Evolutionary conservation across 2,113 vertebrate species (phyloP), one percentile per base, ranked within the genome.

Genomic region (Dicentrarchus labrax): DNA sequence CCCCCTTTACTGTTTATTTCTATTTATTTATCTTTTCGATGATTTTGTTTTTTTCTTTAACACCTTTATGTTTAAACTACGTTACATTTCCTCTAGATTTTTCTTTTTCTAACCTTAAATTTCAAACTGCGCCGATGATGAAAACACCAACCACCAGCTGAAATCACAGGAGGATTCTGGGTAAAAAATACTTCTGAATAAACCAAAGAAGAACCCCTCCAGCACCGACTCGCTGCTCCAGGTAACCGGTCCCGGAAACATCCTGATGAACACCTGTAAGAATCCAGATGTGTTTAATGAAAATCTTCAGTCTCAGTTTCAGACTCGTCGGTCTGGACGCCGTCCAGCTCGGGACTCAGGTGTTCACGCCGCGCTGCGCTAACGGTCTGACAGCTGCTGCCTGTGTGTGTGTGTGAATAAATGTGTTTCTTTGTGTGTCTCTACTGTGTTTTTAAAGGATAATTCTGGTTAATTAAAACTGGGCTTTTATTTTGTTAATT

Each of bases 261-360:
- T 30, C 6, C 38, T 43, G 30, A 51, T 21, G 7, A 53, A 36
- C 41, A 61, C 12, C 38, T 54, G 0, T 19, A 9, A 24, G 5
- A 21, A 41, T 83, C 72, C 80, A 83, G 80, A 77, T 80, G 80
- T 69, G 45, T 17, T 4, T 15, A 6, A 39, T 53, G 8, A 38
- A 47, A 2, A 10, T 66, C 19, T 8, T 16, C 21, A 8, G 3
- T 3, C 17, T 71, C 41, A 38, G 11, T 15, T 65, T 16, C 47
- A 59, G 39, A 36, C 66, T 57, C 7, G 64, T 64, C 17, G 15
- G 19, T 62, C 71, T 88, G 81, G 70, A 78, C 36, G 53, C 1
- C 48, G 10, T 78, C 81, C 71, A 78, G 72, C 66, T 72, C 53
- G 64, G 78, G 75, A 82, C 72, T 89, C 85, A 87, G 88, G 81